Base-by-base conservation (phyloP, 2,113 vertebrate species). In the Rhinopithecus roxellana region DNA sequence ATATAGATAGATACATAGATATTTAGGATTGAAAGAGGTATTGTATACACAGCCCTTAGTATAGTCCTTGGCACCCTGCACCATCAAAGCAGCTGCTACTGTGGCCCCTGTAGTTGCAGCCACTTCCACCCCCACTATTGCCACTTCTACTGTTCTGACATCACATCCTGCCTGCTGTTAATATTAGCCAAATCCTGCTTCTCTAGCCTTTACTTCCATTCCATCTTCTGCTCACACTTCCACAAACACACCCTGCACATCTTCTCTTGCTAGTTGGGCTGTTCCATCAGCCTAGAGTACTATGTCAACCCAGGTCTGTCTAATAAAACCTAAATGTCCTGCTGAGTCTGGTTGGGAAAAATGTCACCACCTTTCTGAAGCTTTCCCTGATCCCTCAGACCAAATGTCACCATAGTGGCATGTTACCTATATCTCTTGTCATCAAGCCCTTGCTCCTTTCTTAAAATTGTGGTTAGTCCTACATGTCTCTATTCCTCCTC, bases 1-100 rank as follows among this genome's bases (percentile, higher is more conserved):
- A 0, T 48, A 1, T 12, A 6, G 17, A 12, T 48, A 23, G 70
- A 74, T 13, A 40, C 20, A 12, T 40, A 23, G 74, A 45, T 18
- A 35, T 5, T 30, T 25, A 25, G 50, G 25, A 25, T 40, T 45
- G 70, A 12, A 9, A 11, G 75, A 67, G 80, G 3, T 50, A 7
- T 0, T 3, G 0, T 1, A 18, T 2, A 50, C 10, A 27, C 8
- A 43, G 70, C 48, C 12, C 14, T 80, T 6, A 30, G 38, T 20
- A 10, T 3, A 35, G 16, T 14, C 22, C 43, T 67, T 2, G 11
- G 12, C 13, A 3, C 10, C 20, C 38, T 20, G 2, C 22, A 20
- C 6, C 30, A 2, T 45, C n/a, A 45, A 8, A 27, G 25, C 35
- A 40, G 75, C 17, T 35, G 8, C 70, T 48, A 27, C 9, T 35